Evolutionary conservation across 1,140 invertebrate genomes (phyloP).

Genomic region (Drosophila setifemur): DNA sequence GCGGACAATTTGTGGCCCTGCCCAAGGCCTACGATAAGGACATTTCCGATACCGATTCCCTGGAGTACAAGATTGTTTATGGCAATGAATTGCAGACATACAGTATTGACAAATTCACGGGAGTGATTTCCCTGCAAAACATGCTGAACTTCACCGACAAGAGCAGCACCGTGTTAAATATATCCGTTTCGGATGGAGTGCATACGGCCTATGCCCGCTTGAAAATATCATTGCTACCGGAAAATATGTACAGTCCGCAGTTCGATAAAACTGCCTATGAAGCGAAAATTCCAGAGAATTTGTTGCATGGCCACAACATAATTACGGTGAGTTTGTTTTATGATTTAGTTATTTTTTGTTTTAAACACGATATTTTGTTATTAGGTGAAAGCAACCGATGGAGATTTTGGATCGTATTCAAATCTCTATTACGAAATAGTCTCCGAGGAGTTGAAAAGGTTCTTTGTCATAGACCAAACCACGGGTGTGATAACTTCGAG

Average conservation of each 20-base stretch:
- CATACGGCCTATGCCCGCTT: slow-evolving; percentile 92
- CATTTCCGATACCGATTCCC: slow-evolving; percentile 87
- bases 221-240: slow-evolving; percentile 90
- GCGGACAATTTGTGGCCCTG: slow-evolving; percentile 94
- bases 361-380: neutral
- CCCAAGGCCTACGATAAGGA: slow-evolving; percentile 95
- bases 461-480: slow-evolving; percentile 90
- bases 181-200: slow-evolving; percentile 95
- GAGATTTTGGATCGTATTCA: slow-evolving; percentile 92
- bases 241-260: slow-evolving; percentile 90
- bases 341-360: neutral
- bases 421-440: slow-evolving; percentile 91
- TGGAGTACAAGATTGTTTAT: slow-evolving; percentile 92
- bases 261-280: slow-evolving; percentile 91
- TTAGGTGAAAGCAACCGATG: slow-evolving; percentile 89
- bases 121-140: slow-evolving; percentile 85
- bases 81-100: slow-evolving; percentile 94
- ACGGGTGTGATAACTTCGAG: slow-evolving; percentile 91
- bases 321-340: slow-evolving; percentile 35
- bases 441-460: slow-evolving; percentile 89
- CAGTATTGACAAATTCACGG: slow-evolving; percentile 88
- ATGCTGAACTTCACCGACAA: slow-evolving; percentile 85
- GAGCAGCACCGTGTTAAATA: slow-evolving; percentile 88
- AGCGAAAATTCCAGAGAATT: slow-evolving; percentile 91
- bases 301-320: slow-evolving; percentile 86